Conservation (phyloP, 2,113 vertebrate species). For the Macheiramphus alcinus region DNA sequence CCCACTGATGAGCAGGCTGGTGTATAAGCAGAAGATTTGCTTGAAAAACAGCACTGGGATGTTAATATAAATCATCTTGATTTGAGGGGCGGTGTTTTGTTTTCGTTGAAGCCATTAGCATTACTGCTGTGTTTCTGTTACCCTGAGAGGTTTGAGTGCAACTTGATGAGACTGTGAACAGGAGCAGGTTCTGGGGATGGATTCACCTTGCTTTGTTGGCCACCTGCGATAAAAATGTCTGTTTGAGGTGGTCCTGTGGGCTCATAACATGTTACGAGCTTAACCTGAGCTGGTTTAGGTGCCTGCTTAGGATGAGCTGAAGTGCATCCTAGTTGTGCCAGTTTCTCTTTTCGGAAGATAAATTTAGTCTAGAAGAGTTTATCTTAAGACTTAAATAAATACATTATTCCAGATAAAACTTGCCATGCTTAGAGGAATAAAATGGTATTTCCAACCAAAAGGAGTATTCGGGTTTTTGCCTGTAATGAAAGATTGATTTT, state of each 20-base stretch:
- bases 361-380: not conserved
- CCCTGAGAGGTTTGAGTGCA: not conserved
- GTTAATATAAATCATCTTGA: not conserved
- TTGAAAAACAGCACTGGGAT: not conserved
- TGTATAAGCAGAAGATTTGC: not conserved
- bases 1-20: not conserved
- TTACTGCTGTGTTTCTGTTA: not conserved
- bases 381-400: not conserved
- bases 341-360: not conserved
- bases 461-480: not conserved
- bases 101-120: not conserved
- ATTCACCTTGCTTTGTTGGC: accelerated
- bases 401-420: not conserved
- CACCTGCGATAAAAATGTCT: not conserved
- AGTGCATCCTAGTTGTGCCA: not conserved
- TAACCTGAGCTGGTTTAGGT: accelerated
- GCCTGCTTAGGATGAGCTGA: not conserved
- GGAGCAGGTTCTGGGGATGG: not conserved
- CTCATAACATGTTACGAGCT: accelerated
- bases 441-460: not conserved
- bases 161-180: not conserved
- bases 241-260: not conserved
- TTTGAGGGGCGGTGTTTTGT: not conserved
- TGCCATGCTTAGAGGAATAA: not conserved
- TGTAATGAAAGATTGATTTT: not conserved